phyloP scores from a whole-genome alignment of 2,113 vertebrate genomes.

The Diadophis punctatus region DNA sequence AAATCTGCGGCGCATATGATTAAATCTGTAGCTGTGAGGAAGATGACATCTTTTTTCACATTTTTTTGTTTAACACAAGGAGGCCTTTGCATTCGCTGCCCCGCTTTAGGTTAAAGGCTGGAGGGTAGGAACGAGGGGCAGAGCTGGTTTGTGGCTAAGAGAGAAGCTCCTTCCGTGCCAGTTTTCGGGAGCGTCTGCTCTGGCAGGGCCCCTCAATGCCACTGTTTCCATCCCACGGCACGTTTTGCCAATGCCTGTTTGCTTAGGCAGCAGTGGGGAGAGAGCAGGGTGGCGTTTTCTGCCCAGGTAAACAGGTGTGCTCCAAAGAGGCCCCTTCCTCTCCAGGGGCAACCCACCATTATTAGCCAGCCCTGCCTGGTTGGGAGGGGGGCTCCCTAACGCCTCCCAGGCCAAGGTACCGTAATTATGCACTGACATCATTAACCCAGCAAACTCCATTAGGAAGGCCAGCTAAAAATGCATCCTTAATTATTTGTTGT shows the following conservation, averaged over 20 bases:
- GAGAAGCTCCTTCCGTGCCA: background rate
- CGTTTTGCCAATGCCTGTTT: conserved; percentile 16
- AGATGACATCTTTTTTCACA: background rate
- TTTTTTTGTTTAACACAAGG: background rate
- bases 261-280: conserved; percentile 35
- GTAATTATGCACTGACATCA: conserved; percentile 99
- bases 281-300: conserved; percentile 58
- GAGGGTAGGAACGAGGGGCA: background rate
- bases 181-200: background rate
- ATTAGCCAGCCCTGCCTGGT: conserved; percentile 90
- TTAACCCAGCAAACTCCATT: conserved; percentile 99
- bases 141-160: no score
- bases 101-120: background rate
- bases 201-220: background rate
- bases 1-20: background rate
- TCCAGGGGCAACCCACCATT: conserved; percentile 86
- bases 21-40: background rate
- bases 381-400: conserved; percentile 85
- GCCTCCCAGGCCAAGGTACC: conserved; percentile 97
- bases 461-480: conserved; percentile 94
- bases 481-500: conserved; percentile 99
- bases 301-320: conserved; percentile 88
- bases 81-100: background rate
- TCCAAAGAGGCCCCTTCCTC: conserved; percentile 72
- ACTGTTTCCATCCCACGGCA: background rate